A percentile compares a stretch with the other conserved stretches of the same genome.
These are phyloP conservation scores for Sebastes diploproa DNA, from an alignment of 2,797 vertebrate genomes.

Conservation along the genomic window DNA sequence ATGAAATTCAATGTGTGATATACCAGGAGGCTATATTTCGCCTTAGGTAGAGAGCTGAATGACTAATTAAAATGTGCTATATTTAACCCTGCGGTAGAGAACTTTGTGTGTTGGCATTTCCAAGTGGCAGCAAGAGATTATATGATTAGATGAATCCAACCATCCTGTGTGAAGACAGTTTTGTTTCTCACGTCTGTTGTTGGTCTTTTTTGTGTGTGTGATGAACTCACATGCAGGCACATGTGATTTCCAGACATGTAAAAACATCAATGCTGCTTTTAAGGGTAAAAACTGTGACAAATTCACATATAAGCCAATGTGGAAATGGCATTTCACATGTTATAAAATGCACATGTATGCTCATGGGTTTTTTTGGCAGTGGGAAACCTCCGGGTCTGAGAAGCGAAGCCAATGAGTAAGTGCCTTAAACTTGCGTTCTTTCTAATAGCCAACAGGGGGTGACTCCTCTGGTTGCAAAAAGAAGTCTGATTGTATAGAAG, in stretches of 20 bases:
- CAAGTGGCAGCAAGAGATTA: conserved; percentile 14
- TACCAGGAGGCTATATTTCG: conserved; percentile 31
- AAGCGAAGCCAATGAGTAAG: too few relatives aligned
- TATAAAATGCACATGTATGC: background rate
- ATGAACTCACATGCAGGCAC: background rate
- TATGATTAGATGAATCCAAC: conserved; percentile 6
- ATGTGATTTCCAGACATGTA: background rate
- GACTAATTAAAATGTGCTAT: conserved; percentile 54
- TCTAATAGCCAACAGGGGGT: too few relatives aligned
- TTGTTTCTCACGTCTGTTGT: background rate
- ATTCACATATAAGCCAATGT: background rate
- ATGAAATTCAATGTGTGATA: conserved; percentile 36
- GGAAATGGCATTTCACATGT: background rate
- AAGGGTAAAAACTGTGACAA: background rate
- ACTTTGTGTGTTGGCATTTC: conserved; percentile 29
- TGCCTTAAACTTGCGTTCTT: too few relatives aligned
- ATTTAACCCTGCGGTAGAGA: conserved; percentile 44
- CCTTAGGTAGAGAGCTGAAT: conserved; percentile 40
- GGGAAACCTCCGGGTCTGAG: too few relatives aligned
- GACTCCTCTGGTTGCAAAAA: too few relatives aligned
- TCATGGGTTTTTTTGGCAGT: background rate
- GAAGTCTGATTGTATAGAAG: too few relatives aligned
- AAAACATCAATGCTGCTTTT: background rate
- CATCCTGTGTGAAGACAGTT: background rate
- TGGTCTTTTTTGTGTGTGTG: background rate